Conservation (phyloP, 53 echinoderm and acorn worm genomes). For the Zoroaster sp. region DNA sequence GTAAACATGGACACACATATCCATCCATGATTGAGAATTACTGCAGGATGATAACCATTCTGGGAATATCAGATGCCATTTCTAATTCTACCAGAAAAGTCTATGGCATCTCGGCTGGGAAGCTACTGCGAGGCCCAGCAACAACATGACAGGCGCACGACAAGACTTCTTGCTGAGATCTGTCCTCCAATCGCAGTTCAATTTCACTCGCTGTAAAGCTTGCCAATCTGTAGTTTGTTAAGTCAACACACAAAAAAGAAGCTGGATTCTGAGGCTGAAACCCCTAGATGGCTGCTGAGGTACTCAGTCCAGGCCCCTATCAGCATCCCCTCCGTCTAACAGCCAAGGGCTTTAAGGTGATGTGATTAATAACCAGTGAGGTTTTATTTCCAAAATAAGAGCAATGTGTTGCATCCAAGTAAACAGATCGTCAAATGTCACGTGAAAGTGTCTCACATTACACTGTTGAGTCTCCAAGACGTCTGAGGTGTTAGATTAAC, state of each 20-base stretch:
- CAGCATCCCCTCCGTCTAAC: not conserved
- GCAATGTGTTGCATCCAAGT: not conserved
- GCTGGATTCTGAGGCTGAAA: not conserved
- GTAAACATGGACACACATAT: not conserved
- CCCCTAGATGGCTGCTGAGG: not conserved
- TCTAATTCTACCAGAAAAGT: too few relatives aligned
- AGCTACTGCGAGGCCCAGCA: not conserved
- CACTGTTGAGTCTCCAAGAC: not conserved
- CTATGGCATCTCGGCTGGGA: too few relatives aligned
- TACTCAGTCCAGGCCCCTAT: not conserved
- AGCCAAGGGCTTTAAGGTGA: not conserved
- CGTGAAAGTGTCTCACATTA: not conserved
- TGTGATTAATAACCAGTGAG: not conserved
- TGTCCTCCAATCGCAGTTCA: constrained; percentile 17
- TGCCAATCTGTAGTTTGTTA: not conserved
- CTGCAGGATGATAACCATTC: not conserved
- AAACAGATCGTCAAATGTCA: not conserved
- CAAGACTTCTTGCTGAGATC: constrained; percentile 32
- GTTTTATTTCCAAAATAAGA: not conserved
- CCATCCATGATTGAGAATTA: not conserved
- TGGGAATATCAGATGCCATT: not conserved
- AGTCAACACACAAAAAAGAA: not conserved
- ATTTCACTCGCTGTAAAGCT: not conserved
- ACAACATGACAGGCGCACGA: not conserved
- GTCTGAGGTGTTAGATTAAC: not conserved